Evolutionary conservation across 2,113 vertebrate species (phyloP), one percentile per base, ranked within the genome.

Genomic region (Gopherus flavomarginatus): DNA sequence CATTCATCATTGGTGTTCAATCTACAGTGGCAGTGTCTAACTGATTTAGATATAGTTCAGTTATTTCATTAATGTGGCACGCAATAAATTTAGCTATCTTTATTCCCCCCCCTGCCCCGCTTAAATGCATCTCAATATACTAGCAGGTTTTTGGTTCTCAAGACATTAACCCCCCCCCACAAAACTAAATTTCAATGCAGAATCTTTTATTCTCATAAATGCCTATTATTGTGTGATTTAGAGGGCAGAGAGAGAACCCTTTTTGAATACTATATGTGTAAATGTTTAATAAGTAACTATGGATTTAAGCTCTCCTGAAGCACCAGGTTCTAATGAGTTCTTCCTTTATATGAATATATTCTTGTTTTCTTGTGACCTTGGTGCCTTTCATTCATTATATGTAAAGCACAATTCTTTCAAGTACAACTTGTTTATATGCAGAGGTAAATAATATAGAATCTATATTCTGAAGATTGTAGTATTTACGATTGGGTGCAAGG

Each of bases 381-480:
- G 65, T 96, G 77, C 83, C 22, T 89, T 97, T 87, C 21, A 80
- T 81, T 92, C 62, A 44, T 81, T 80, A 8, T 14, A 38, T 29
- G 10, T 29, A 11, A 94, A 88, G 57, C 75, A 81, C 77, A 90
- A 78, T 56, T 29, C 35, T 86, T 82, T 80, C 9, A 27, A 83
- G 80, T 54, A 16, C 44, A 62, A 49, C 24, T 57, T 87, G 62
- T 1, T 83, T 78, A 81, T 57, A 83, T 1, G 72, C 42, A 44
- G 35, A 90, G 84, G 82, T 56, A 26, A 93, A 3, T 57, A 87
- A 57, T 44, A 84, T 59, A 35, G 50, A 13, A 4, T 77, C 35
- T 0, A 0, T 52, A 77, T 86, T 95, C 88, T 92, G 24, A 59
- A 78, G 42, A 13, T 44, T 47, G 24, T 49, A 35, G 17, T n/a